phyloP scores from a whole-genome alignment of 2,797 vertebrate genomes.

The Cossypha niveicapilla region DNA sequence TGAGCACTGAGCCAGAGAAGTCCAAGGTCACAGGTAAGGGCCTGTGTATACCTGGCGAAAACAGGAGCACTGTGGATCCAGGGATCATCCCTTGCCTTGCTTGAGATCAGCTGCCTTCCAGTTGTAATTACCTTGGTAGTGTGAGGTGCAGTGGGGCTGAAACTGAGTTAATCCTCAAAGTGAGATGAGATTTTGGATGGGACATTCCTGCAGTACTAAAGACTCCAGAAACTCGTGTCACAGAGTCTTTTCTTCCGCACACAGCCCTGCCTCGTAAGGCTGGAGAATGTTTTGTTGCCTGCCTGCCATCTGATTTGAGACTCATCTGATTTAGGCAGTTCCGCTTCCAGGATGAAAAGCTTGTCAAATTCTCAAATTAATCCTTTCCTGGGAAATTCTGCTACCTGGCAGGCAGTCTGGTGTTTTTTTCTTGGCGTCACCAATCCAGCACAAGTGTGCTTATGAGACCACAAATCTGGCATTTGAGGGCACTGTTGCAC shows the following conservation, averaged over 20 bases:
- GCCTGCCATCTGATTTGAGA: not conserved
- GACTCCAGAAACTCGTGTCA: not conserved
- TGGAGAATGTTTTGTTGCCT: not conserved
- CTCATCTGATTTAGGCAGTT: not conserved
- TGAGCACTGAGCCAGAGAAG: slow-evolving; percentile 88
- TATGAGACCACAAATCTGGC: not conserved
- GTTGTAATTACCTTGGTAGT: not conserved
- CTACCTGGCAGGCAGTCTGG: not conserved
- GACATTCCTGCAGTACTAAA: not conserved
- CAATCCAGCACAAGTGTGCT: not conserved
- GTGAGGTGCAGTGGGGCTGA: not conserved
- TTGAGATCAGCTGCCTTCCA: not conserved
- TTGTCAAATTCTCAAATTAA: not conserved
- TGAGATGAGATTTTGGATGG: not conserved
- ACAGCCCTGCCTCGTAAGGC: not conserved
- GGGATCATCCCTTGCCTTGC: not conserved
- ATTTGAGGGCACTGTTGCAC: slow-evolving; percentile 28
- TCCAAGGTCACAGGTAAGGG: slow-evolving; percentile 83
- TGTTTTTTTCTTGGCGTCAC: not conserved
- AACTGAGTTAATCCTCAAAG: not conserved
- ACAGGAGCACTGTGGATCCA: not conserved
- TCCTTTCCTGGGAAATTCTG: not conserved
- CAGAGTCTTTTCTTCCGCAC: not conserved
- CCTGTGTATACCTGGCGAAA: not conserved
- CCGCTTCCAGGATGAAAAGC: not conserved